Evolutionary conservation across 1,140 invertebrate genomes (phyloP).

Genomic region (Cepaea nemoralis): DNA sequence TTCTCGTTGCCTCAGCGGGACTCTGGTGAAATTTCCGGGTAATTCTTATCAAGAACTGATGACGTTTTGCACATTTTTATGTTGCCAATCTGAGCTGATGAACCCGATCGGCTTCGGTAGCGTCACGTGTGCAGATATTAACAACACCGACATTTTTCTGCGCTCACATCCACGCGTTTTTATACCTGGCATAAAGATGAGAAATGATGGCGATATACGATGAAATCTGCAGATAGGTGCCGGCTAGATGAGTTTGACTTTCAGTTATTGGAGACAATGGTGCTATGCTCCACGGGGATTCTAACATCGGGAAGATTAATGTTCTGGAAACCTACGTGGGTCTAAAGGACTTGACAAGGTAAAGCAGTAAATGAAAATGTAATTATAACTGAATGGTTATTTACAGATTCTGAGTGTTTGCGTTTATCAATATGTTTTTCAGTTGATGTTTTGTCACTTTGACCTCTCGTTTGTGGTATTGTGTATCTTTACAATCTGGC

Average conservation of each 20-base stretch:
- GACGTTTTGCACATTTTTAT: slow-evolving; percentile 4
- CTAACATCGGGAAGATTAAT: no score
- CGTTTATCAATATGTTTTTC: no score
- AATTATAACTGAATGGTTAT: no score
- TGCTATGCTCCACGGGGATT: neutral
- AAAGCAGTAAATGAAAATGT: neutral
- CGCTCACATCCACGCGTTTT: neutral
- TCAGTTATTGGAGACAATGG: neutral
- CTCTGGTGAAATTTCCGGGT: neutral
- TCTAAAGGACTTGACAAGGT: no score
- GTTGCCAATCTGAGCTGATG: neutral
- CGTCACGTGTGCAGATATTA: neutral
- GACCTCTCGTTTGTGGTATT: no score
- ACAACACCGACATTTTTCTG: neutral
- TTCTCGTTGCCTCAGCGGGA: neutral
- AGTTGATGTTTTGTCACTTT: no score
- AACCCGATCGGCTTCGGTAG: neutral
- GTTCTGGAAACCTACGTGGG: no score
- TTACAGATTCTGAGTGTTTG: no score
- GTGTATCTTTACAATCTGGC: no score
- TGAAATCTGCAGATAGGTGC: neutral
- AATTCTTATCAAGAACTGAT: neutral
- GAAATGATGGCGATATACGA: neutral
- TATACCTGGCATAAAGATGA: neutral
- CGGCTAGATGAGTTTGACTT: neutral